phyloP scores from a whole-genome alignment of 2,888 invertebrate genomes.

The Apantesis nais region DNA sequence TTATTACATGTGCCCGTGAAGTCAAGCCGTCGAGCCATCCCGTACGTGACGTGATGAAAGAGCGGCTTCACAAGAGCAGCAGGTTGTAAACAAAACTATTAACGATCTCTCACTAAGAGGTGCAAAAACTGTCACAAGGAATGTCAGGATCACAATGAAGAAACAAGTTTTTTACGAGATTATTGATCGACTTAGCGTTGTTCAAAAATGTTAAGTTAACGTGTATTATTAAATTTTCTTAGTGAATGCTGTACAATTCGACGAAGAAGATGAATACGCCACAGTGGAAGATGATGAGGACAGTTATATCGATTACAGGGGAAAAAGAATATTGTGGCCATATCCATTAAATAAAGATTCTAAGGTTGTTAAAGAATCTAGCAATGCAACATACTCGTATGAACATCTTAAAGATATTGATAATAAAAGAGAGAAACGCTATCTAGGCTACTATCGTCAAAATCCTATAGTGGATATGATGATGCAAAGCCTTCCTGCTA shows the following conservation, averaged over 20 bases:
- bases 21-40: slow-evolving; percentile 51
- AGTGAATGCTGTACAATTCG: slow-evolving; percentile 15
- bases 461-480: slow-evolving; percentile 74
- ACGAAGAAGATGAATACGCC: slow-evolving; percentile 56
- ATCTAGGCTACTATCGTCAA: slow-evolving; percentile 66
- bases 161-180: slow-evolving; percentile 10
- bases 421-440: slow-evolving; percentile 54
- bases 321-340: slow-evolving; percentile 67
- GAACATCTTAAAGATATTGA: slow-evolving; percentile 23
- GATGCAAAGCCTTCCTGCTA: slow-evolving; percentile 65
- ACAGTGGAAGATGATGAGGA: slow-evolving; percentile 54
- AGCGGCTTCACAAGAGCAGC: slow-evolving; percentile 69
- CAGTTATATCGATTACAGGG: slow-evolving; percentile 43
- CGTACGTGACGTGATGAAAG: slow-evolving; percentile 78
- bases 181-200: background rate
- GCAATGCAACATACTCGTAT: slow-evolving; percentile 25
- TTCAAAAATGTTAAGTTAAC: background rate
- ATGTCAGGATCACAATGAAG: slow-evolving; percentile 55
- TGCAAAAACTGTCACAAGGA: slow-evolving; percentile 68
- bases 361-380: slow-evolving; percentile 28
- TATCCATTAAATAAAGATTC: slow-evolving; percentile 56
- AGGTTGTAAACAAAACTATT: slow-evolving; percentile 83
- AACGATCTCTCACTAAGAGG: slow-evolving; percentile 70
- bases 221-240: background rate
- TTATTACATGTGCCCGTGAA: slow-evolving; percentile 66